Base-by-base conservation (phyloP, 2,113 vertebrate genomes). In the Lota lota region DNA sequence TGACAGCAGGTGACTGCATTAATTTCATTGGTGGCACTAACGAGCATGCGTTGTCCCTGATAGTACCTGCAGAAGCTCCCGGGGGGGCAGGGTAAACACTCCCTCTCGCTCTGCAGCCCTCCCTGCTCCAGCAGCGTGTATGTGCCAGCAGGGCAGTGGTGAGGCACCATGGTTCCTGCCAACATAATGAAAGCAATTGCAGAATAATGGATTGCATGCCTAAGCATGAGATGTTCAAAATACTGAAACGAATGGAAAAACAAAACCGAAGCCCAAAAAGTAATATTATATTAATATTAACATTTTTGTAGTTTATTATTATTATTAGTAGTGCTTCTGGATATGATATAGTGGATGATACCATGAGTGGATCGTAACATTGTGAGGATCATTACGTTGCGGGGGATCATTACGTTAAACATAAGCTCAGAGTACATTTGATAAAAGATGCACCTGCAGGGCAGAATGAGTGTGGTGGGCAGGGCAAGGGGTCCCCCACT, bases 381-480 rank as follows among this genome's bases (percentile, higher is more conserved):
- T 33, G 28, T 33, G 28, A 6, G 28, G 28, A 33, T 4, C 28
- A 33, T 33, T 33, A 33, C 28, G 7, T 6, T 33, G 28, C 7
- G 4, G 28, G 28, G 28, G 28, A 2, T 33, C 28, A 33, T 33
- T 33, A 33, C 4, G 28, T 6, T 33, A 33, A 33, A 4, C 28
- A 2, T 33, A 33, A n/a, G 19, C 18, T 57, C 57, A 59, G 6
- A 59, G n/a, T 10, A 47, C 7, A 47, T 8, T 7, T 1, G 10
- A 8, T 24, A 63, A 66, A 33, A 63, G 5, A 12, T 1, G 1
- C 90, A 98, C 96, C 95, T 76, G 92, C 70, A 69, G 93, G 94
- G 33, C 96, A 97, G 86, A 95, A 98, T 6, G 91, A 87, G 17
- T 97, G 90, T 1, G 94, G 84, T 0, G 96, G 96, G 70, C 95